These are phyloP conservation scores for Zaprionus inermis DNA, from an alignment of 1,140 invertebrate genomes.

Conservation along the genomic window DNA sequence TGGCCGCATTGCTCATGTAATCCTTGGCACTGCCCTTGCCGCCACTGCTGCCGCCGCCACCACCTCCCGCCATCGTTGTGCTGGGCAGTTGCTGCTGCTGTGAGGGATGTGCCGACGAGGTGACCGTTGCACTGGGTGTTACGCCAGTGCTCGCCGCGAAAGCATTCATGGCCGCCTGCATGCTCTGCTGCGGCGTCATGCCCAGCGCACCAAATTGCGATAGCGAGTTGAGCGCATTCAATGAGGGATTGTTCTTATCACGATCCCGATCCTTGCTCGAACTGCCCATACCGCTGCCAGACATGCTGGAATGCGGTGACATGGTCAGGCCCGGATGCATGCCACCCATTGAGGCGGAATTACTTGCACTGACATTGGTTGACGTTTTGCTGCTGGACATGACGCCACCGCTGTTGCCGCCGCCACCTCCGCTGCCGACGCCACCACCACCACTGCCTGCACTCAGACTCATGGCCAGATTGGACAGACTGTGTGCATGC, in stretches of 20 bases:
- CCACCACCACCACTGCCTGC: slow-evolving; percentile 6
- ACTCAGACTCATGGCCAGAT: slow-evolving; percentile 51
- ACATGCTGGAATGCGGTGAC: slow-evolving; percentile 65
- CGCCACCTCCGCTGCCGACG: slow-evolving; percentile 13
- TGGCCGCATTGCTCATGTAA: slow-evolving; percentile 84
- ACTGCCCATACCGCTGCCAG: slow-evolving; percentile 25
- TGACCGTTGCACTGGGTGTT: slow-evolving; percentile 55
- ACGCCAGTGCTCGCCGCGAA: slow-evolving; percentile 72
- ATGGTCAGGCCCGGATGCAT: slow-evolving; percentile 60
- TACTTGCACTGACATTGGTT: slow-evolving; percentile 66
- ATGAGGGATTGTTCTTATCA: slow-evolving; percentile 79
- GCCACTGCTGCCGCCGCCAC: slow-evolving; percentile 20
- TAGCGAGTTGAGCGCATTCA: slow-evolving; percentile 81
- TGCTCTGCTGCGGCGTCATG: slow-evolving; percentile 81
- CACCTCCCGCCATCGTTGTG: slow-evolving; percentile 25
- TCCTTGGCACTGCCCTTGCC: slow-evolving; percentile 66
- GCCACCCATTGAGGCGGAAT: slow-evolving; percentile 43
- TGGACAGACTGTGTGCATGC: slow-evolving; percentile 57
- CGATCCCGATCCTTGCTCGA: slow-evolving; percentile 56
- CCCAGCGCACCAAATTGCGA: slow-evolving; percentile 80
- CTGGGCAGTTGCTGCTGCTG: slow-evolving; percentile 53
- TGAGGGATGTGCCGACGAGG: slow-evolving; percentile 52
- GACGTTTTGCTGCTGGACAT: slow-evolving; percentile 63
- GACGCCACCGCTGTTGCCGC: slow-evolving; percentile 39
- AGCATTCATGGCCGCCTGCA: slow-evolving; percentile 84